Evolutionary conservation across 2,888 invertebrate genomes (phyloP), one percentile per base, ranked within the genome.

Genomic region (Scotopteryx bipunctaria): DNA sequence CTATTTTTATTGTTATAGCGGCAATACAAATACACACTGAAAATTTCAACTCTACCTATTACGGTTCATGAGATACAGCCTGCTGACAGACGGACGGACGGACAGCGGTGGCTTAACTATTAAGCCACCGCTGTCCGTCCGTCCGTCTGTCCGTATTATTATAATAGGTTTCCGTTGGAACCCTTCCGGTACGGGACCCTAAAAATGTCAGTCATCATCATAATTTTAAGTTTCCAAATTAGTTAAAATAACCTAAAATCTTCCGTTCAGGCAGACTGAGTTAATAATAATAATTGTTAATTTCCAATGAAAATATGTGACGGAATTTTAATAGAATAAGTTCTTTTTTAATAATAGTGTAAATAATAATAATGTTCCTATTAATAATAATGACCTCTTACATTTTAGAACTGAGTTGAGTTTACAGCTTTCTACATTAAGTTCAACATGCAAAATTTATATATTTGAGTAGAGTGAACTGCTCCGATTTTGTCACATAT

Each of bases 241-340:
- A 32, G 4, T 43, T 27, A 3, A 4, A 46, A 38, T 40, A 14
- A 36, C 17, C n/a, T n/a, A n/a, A 33, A 49, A 43, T 69, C 73
- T 80, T 79, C 78, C 79, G 68, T 69, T 70, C 66, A 60, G 64
- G 57, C 79, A 76, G 81, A 83, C 83, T 83, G 82, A 81, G 63
- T 69, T 77, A 78, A 61, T 29, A 57, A 47, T n/a, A n/a, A 62
- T 62, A 63, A 35, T 25, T 13, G 11, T 51, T 48, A 52, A 52
- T 45, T 37, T 33, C 42, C 33, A 50, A 57, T 59, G 55, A 65
- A 63, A 68, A 70, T 76, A 69, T 75, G 71, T 76, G 73, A 71
- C 50, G 21, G 31, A 44, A 48, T 33, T 29, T 36, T 55, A 36
- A 27, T 11, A 27, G 3, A 13, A 6, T n/a, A 13, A n/a, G 16